phyloP scores from a whole-genome alignment of 2,888 invertebrate species.

The Drosophila algonquin region DNA sequence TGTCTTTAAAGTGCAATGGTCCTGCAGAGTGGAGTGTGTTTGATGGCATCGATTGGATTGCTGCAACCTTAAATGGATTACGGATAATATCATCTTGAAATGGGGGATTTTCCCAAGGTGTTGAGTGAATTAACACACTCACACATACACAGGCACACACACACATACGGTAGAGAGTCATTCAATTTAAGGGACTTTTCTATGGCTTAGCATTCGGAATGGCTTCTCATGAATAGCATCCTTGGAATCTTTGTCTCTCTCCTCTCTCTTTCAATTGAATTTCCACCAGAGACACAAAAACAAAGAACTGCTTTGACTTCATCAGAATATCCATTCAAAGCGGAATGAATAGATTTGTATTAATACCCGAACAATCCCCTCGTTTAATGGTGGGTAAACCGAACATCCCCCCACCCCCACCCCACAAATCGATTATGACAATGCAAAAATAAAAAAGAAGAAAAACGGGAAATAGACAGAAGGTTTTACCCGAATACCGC shows the following conservation, averaged over 20 bases:
- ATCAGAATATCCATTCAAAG: not conserved
- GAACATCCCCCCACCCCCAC: slow-evolving; percentile 1
- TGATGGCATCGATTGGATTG: slow-evolving; percentile 32
- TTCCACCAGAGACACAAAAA: not conserved
- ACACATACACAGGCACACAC: slow-evolving; percentile 13
- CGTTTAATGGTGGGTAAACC: not conserved
- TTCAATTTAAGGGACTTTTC: slow-evolving; percentile 20
- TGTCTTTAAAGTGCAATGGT: slow-evolving; percentile 21
- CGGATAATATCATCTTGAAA: slow-evolving; percentile 46
- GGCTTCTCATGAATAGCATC: slow-evolving; percentile 18
- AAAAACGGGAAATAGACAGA: not conserved
- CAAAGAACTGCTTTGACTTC: slow-evolving; percentile 1
- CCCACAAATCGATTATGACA: slow-evolving; percentile 24
- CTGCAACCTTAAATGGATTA: slow-evolving; percentile 48
- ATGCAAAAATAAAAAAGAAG: not conserved
- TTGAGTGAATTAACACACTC: slow-evolving; percentile 42
- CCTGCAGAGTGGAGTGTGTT: slow-evolving; percentile 19
- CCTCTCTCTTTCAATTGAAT: slow-evolving; percentile 20
- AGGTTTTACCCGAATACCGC: not conserved
- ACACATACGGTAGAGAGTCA: slow-evolving; percentile 18
- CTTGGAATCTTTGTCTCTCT: slow-evolving; percentile 11
- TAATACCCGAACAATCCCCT: not conserved
- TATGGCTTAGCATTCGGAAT: slow-evolving; percentile 33
- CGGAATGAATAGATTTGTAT: slow-evolving; percentile 20
- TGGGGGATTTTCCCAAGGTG: slow-evolving; percentile 33